phyloP scores from a whole-genome alignment of 2,888 invertebrate genomes.

The Polyploca ridens region DNA sequence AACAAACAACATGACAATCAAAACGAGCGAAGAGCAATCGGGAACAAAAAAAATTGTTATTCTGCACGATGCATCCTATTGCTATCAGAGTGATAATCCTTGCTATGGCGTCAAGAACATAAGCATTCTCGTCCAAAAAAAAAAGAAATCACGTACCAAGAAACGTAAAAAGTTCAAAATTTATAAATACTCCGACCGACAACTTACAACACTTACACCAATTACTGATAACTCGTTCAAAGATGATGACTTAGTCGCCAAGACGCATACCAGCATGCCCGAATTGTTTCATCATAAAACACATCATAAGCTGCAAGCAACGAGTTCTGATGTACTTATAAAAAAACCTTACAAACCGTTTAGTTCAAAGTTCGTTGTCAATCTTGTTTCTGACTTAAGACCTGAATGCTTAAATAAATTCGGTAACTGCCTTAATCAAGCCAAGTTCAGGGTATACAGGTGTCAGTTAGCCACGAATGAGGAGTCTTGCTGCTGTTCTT shows the following conservation, averaged over 20 bases:
- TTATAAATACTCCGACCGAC: constrained; percentile 19
- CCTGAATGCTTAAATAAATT: constrained; percentile 21
- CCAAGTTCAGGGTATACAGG: constrained; percentile 42
- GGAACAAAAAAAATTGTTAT: neutral
- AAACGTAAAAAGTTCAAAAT: constrained; percentile 29
- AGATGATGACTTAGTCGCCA: neutral
- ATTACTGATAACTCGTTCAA: neutral
- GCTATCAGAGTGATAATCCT: constrained; percentile 15
- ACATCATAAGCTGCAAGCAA: constrained; percentile 19
- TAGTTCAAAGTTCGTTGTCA: constrained; percentile 31
- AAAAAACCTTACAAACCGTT: constrained; percentile 22
- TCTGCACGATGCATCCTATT: neutral
- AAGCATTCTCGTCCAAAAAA: constrained; percentile 29
- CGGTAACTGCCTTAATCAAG: constrained; percentile 16
- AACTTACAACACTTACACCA: constrained; percentile 7
- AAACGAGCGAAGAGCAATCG: neutral
- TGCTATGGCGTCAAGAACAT: constrained; percentile 25
- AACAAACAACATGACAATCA: neutral
- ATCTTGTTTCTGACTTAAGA: constrained; percentile 28
- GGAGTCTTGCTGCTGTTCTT: constrained; percentile 62
- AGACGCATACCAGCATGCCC: constrained; percentile 18
- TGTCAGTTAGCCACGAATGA: constrained; percentile 52
- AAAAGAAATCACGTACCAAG: constrained; percentile 22
- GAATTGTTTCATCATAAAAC: constrained; percentile 10
- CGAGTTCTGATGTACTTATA: constrained; percentile 25